Percentiles rank a stretch among this genome's conserved stretches.
Evolutionary conservation across 2,113 vertebrate species (phyloP).

Genomic region (Eublepharis macularius): DNA sequence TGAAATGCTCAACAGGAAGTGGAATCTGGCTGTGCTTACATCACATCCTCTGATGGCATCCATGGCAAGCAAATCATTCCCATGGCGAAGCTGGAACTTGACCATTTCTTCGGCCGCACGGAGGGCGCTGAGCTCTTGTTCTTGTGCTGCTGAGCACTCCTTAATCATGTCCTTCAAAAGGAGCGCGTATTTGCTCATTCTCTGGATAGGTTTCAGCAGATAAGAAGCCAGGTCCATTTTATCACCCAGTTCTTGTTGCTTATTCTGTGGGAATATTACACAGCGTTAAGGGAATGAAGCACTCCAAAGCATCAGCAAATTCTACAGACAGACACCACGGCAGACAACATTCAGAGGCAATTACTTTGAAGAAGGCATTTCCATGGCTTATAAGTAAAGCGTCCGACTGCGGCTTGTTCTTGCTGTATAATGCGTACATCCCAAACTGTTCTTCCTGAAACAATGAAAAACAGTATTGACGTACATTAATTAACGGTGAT

Average conservation of each 20-base stretch:
- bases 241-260: conserved; percentile 62
- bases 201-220: conserved; percentile 66
- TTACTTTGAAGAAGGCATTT: conserved; percentile 87
- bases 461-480: not conserved
- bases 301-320: not conserved
- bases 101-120: conserved; percentile 53
- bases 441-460: conserved; percentile 84
- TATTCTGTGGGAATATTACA: conserved; percentile 47
- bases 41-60: conserved; percentile 68
- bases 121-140: conserved; percentile 53
- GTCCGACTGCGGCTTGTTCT: conserved; percentile 87
- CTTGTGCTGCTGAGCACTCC: conserved; percentile 44
- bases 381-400: conserved; percentile 81
- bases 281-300: not conserved
- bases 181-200: conserved; percentile 67
- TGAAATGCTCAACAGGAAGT: not conserved
- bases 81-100: conserved; percentile 66
- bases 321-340: not conserved
- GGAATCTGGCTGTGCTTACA: conserved; percentile 35
- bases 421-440: conserved; percentile 88
- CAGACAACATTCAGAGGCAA: not conserved
- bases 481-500: not conserved
- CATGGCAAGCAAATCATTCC: conserved; percentile 69
- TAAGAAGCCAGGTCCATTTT: conserved; percentile 71
- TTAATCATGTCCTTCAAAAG: conserved; percentile 65